Base-by-base conservation (phyloP, 2,888 invertebrate genomes). In the Drosophila atripex region DNA sequence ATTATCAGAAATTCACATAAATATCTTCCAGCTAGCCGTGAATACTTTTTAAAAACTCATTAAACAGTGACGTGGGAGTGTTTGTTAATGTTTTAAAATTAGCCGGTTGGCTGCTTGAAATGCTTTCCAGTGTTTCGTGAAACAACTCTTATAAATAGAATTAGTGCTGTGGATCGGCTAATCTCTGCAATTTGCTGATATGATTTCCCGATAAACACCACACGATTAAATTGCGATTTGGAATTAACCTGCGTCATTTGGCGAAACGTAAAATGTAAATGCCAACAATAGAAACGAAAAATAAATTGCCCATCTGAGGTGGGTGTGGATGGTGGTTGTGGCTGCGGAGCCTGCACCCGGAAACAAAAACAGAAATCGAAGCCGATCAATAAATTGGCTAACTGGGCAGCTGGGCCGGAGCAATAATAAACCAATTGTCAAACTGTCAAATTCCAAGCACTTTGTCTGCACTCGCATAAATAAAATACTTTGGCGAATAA, bases 361-460 rank as follows among this genome's bases (percentile, higher is more conserved):
- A 70, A 75, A 61, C 38, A 54, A 47, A 30, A n/a, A 43, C 43
- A 43, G 43, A 43, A 43, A 61, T 52, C 63, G 30, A 25, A 61
- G 23, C 71, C 43, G 68, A 63, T 58, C 75, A 74, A 74, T 64
- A 75, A 71, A 75, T 72, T 69, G 72, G 53, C 63, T 68, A 64
- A 43, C 73, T 28, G 52, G 47, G 57, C 56, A 57, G 60, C 70
- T 50, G 69, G 60, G 9, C 59, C 21, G 21, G 23, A 1, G 59
- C 43, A 60, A 63, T 58, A 71, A 76, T 51, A 60, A 69, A 47
- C 49, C 28, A 76, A 72, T 75, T 64, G 80, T 73, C 76, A 78
- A 78, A 72, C 73, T 75, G 86, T 86, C 80, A 83, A 83, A 82
- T 82, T 77, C 71, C 73, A 41, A 72, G 61, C 60, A 66, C 68